Conservation (phyloP, 2,113 vertebrate species). For the Prinia subflava region DNA sequence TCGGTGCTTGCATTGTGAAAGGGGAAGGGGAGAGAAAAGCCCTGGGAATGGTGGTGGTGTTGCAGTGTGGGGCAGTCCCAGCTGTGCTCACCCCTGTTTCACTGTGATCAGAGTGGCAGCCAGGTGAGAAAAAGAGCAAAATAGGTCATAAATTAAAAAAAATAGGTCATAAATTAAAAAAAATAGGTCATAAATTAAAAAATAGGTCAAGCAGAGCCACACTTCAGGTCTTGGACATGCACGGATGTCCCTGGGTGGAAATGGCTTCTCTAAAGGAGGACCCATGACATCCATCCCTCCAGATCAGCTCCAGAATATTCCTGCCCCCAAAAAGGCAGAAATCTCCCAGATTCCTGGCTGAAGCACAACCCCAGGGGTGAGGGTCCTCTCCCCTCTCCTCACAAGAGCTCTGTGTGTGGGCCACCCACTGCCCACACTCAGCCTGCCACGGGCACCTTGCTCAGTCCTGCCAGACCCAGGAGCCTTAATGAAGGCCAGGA, state of each 20-base stretch:
- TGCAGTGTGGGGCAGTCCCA: neutral
- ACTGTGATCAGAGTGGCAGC: neutral
- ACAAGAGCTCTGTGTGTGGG: neutral
- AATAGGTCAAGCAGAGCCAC: neutral
- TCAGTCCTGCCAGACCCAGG: neutral
- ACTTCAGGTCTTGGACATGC: neutral
- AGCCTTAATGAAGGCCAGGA: neutral
- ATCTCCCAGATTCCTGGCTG: neutral
- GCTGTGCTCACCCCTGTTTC: neutral
- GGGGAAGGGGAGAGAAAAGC: neutral
- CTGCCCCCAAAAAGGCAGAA: neutral
- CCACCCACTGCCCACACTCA: neutral
- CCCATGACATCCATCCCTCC: neutral
- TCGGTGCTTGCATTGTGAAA: accelerated
- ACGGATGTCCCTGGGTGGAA: neutral
- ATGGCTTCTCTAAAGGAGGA: neutral
- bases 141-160: neutral
- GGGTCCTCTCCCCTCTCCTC: neutral
- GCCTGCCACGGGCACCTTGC: neutral
- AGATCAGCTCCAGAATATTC: neutral
- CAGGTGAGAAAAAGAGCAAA: neutral
- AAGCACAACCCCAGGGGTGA: neutral
- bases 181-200: neutral
- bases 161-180: neutral
- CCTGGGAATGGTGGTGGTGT: neutral